Evolutionary conservation across 2,113 vertebrate genomes (phyloP), one percentile per base, ranked within the genome.

Genomic region (Pterocles orientalis): DNA sequence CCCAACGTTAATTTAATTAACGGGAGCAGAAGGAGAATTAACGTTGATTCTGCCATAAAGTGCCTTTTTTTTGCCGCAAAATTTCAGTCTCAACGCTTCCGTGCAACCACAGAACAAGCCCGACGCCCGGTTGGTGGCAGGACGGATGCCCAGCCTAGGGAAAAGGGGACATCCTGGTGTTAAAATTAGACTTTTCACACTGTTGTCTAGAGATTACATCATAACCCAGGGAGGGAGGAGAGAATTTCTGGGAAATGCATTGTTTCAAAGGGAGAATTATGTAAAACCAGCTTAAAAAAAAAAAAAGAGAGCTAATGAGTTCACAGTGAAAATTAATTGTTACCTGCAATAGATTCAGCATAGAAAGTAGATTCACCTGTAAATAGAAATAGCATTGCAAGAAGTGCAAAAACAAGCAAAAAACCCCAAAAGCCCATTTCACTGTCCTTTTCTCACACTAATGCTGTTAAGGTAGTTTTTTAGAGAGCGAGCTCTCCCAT

Each of bases 61-160:
- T 86, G 64, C 47, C 28, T 3, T 23, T 68, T 80, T 65, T 47
- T 47, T 23, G 8, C 18, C 36, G 8, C 33, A 29, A 36, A 72
- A 56, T 70, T 56, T 36, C 41, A 9, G 39, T 50, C 62, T 33
- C 29, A 4, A 13, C 0, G 0, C 14, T 76, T 56, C 70, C 48
- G 1, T 2, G 50, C 39, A 26, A 2, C 25, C 0, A 0, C 34
- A 19, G 41, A 28, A 3, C 0, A 0, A n/a, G 21, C 26, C 7
- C 0, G 0, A 3, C 3, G 48, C 36, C 6, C 0, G 62, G 12
- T 1, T 1, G 48, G 50, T 1, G 3, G 75, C 82, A 70, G 88
- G 31, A 12, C 0, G 0, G 45, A 4, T 17, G 18, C 36, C 47
- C 80, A 54, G 47, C 94, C 96, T 95, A 18, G 83, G 80, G 18